phyloP scores from a whole-genome alignment of 2,113 vertebrate species.

The Sturnira hondurensis region DNA sequence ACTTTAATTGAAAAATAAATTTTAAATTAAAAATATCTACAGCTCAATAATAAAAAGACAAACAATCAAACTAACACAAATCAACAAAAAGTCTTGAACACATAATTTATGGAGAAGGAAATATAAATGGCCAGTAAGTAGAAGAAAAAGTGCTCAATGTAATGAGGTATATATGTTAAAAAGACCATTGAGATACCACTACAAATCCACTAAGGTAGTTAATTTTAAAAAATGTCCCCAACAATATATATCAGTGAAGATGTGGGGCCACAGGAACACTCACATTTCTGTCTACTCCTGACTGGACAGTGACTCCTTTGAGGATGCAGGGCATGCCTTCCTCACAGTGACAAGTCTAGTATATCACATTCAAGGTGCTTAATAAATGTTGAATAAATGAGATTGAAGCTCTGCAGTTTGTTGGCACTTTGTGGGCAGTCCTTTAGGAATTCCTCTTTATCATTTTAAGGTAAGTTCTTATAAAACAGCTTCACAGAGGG shows the following conservation, averaged over 20 bases:
- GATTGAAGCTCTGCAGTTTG: not conserved
- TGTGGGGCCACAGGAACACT: fast-evolving
- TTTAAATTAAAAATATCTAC: not conserved
- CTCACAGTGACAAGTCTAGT: not conserved
- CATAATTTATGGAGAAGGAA: not conserved
- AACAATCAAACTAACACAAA: not conserved
- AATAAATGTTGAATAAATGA: not conserved
- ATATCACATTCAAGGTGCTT: fast-evolving
- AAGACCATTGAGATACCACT: not conserved
- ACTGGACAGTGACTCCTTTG: fast-evolving
- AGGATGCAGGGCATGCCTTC: fast-evolving
- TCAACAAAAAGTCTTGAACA: not conserved
- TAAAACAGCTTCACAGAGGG: not conserved
- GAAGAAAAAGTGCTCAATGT: not conserved
- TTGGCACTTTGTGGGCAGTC: not conserved
- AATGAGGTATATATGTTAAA: not conserved
- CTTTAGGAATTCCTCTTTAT: no score
- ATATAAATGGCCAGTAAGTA: not conserved
- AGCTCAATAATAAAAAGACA: not conserved
- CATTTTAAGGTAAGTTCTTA: not conserved
- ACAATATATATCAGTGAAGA: not conserved
- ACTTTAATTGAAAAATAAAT: not conserved
- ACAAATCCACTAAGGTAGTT: not conserved
- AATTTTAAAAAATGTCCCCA: not conserved
- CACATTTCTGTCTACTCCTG: not conserved